Percentiles rank a stretch among this genome's conserved stretches.
phyloP scores from a whole-genome alignment of 30 jellyfish, hydroid and myxozoan species.

The Aurelia coerulea region DNA sequence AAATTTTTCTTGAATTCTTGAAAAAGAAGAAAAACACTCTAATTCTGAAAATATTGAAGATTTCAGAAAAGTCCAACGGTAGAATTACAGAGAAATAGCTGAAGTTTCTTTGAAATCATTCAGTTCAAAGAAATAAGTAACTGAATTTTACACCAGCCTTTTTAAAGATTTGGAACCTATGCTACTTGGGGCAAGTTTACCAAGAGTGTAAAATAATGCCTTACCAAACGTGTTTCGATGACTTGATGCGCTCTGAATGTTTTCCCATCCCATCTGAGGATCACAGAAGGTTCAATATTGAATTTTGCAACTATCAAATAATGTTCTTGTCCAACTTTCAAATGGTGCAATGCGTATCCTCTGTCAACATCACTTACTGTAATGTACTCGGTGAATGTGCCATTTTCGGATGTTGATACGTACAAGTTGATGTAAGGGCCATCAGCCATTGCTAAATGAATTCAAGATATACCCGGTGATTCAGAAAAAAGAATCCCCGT shows the following conservation, averaged over 20 bases:
- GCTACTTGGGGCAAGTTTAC: too few relatives aligned
- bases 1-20: too few relatives aligned
- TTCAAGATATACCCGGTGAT: too few relatives aligned
- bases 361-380: slow-evolving; percentile 40
- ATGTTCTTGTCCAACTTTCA: slow-evolving; percentile 72
- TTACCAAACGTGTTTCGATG: slow-evolving; percentile 80
- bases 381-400: slow-evolving; percentile 43
- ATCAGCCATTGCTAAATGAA: slow-evolving; percentile 37
- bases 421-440: slow-evolving; percentile 56
- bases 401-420: slow-evolving; percentile 1
- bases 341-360: slow-evolving; percentile 82
- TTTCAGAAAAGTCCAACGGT: too few relatives aligned
- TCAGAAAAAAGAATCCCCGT: too few relatives aligned
- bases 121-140: too few relatives aligned
- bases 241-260: slow-evolving; percentile 76
- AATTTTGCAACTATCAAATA: slow-evolving; percentile 84
- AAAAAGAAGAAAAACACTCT: too few relatives aligned
- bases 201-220: neutral
- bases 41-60: too few relatives aligned
- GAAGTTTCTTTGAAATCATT: too few relatives aligned
- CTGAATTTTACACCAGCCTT: too few relatives aligned
- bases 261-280: slow-evolving; percentile 93
- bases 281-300: slow-evolving; percentile 62
- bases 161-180: too few relatives aligned
- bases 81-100: too few relatives aligned